Evolutionary conservation across 1,140 invertebrate genomes (phyloP).

Genomic region (Temnothorax nylanderi): DNA sequence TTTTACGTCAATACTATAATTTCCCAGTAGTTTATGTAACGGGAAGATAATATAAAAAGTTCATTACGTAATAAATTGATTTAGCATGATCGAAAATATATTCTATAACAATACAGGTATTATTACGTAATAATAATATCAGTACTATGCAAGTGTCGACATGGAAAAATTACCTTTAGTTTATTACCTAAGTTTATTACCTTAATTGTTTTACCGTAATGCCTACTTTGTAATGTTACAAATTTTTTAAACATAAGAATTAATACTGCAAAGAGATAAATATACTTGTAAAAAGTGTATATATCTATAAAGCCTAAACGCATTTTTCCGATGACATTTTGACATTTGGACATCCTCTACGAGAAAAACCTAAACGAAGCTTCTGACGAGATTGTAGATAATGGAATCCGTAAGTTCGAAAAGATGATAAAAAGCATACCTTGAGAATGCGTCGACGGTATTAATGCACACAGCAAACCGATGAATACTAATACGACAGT

Average conservation of each 20-base stretch:
- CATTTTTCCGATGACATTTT: background rate
- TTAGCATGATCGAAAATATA: background rate
- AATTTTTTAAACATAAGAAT: background rate
- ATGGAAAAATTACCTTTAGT: background rate
- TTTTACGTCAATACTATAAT: constrained; percentile 17
- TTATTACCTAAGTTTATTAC: background rate
- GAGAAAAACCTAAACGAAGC: background rate
- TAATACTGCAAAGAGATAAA: background rate
- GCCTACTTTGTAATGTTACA: background rate
- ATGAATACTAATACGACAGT: constrained; percentile 13
- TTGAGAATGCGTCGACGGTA: constrained; percentile 53
- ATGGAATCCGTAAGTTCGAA: constrained; percentile 19
- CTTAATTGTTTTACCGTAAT: background rate
- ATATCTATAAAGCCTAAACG: background rate
- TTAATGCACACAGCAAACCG: constrained; percentile 20
- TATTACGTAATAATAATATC: background rate
- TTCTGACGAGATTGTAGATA: background rate
- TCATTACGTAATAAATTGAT: background rate
- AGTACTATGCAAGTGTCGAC: background rate
- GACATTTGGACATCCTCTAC: background rate
- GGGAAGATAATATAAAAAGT: background rate
- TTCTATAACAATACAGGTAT: background rate
- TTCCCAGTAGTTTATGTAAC: background rate
- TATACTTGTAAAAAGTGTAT: background rate
- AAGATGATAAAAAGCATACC: constrained; percentile 58